Evolutionary conservation across 2,888 invertebrate species (phyloP).

Genomic region (Andrena haemorrhoa): DNA sequence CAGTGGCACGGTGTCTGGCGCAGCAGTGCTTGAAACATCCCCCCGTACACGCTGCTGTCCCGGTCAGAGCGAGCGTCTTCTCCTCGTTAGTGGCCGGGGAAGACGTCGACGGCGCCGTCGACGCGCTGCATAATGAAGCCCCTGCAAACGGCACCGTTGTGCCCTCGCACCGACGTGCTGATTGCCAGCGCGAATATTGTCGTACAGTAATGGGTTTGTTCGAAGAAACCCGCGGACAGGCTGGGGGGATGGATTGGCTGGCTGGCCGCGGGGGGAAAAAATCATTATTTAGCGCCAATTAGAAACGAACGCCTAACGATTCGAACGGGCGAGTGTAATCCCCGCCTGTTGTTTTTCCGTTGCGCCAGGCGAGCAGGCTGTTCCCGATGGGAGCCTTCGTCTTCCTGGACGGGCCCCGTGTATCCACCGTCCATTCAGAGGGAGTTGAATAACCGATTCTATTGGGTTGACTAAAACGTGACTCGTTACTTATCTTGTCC

Average conservation of each 20-base stretch:
- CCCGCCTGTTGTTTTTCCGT: slow-evolving; percentile 34
- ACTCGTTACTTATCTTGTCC: slow-evolving; percentile 14
- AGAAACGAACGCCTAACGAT: slow-evolving; percentile 70
- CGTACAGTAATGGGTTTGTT: slow-evolving; percentile 77
- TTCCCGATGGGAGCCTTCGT: slow-evolving; percentile 24
- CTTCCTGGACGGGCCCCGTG: slow-evolving; percentile 43
- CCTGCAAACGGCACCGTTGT: slow-evolving; percentile 73
- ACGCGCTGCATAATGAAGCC: slow-evolving; percentile 69
- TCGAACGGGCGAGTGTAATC: slow-evolving; percentile 41
- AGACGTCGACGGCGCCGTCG: slow-evolving; percentile 51
- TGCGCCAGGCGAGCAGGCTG: slow-evolving; percentile 7
- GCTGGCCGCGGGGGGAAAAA: slow-evolving; percentile 66
- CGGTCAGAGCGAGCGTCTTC: slow-evolving; percentile 46
- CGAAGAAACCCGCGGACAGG: slow-evolving; percentile 65
- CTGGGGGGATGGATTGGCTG: slow-evolving; percentile 41
- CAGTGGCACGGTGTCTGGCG: slow-evolving; percentile 36
- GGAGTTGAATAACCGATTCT: slow-evolving; percentile 51
- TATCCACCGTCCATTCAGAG: slow-evolving; percentile 37
- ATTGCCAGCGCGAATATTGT: slow-evolving; percentile 80
- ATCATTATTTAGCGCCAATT: slow-evolving; percentile 80
- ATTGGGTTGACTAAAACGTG: slow-evolving; percentile 32
- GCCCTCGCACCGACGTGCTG: slow-evolving; percentile 78
- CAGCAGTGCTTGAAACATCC: slow-evolving; percentile 36
- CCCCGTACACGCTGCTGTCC: slow-evolving; percentile 53
- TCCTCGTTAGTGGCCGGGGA: slow-evolving; percentile 65